These are phyloP conservation scores for Pseudochirops corinnae DNA, from an alignment of 2,797 vertebrate genomes.

Conservation along the genomic window DNA sequence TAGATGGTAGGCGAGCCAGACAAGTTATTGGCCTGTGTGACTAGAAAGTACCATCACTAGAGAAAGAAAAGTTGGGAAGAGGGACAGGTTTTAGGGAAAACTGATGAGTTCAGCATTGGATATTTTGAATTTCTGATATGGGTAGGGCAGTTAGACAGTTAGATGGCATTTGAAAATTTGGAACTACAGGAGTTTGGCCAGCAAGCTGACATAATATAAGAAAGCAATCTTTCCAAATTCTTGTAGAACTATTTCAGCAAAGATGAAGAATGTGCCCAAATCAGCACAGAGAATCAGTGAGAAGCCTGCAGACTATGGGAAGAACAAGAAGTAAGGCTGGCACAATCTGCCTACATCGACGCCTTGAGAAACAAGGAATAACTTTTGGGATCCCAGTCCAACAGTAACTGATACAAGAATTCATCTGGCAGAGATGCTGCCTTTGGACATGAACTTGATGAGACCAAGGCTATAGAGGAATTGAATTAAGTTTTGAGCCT, in stretches of 20 bases:
- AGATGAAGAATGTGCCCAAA: background rate
- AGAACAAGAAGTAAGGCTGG: background rate
- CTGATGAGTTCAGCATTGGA: too few relatives aligned
- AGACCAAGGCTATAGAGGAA: background rate
- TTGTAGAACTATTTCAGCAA: too few relatives aligned
- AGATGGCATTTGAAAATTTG: too few relatives aligned
- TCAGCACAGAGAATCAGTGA: background rate
- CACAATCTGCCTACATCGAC: background rate
- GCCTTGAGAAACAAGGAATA: background rate
- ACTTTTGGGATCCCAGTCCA: background rate
- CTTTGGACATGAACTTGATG: background rate
- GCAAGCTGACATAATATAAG: too few relatives aligned
- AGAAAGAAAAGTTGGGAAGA: too few relatives aligned
- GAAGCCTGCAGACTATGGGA: background rate
- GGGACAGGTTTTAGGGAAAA: too few relatives aligned
- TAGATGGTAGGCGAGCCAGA: background rate
- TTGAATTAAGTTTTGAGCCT: background rate
- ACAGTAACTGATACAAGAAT: background rate
- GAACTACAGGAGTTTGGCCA: too few relatives aligned
- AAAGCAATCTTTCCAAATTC: too few relatives aligned
- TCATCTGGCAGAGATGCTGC: background rate
- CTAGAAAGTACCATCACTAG: background rate
- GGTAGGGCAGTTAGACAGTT: too few relatives aligned
- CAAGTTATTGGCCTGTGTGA: background rate
- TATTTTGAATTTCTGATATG: too few relatives aligned